Evolutionary conservation across 2,797 vertebrate species (phyloP).

Genomic region (Tragelaphus eurycerus): DNA sequence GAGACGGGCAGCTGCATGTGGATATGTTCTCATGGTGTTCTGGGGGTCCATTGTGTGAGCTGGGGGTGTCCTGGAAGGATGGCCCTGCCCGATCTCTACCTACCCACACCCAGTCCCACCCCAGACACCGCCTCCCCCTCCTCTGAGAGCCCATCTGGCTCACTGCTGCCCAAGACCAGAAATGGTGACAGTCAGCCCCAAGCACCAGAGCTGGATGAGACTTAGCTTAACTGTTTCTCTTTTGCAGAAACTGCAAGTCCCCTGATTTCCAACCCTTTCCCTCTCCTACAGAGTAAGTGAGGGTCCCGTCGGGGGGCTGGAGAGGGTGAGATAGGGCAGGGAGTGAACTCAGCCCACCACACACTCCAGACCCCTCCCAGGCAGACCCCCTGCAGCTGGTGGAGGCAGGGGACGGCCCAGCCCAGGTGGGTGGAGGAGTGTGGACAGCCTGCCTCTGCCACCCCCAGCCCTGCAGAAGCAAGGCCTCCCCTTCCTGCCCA

Average conservation of each 20-base stretch:
- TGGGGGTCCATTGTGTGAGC: neutral
- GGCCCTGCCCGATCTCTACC: neutral
- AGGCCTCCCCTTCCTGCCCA: neutral
- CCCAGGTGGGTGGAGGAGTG: neutral
- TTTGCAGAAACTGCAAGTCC: conserved; percentile 92
- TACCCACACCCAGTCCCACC: neutral
- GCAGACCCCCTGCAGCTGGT: neutral
- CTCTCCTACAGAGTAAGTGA: conserved; percentile 92
- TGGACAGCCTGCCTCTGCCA: neutral
- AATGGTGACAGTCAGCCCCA: neutral
- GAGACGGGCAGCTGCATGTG: accelerated
- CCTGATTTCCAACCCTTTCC: conserved; percentile 90
- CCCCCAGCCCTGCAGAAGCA: neutral
- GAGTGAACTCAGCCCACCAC: neutral
- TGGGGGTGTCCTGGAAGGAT: neutral
- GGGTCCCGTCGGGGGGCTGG: conserved; percentile 19
- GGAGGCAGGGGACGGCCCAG: neutral
- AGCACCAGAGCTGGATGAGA: conserved; percentile 35
- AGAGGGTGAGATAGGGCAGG: conserved; percentile 49
- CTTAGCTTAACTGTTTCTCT: conserved; percentile 80
- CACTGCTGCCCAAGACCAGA: neutral
- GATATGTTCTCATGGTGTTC: neutral
- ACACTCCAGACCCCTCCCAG: neutral
- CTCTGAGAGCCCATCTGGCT: neutral
- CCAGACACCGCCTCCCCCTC: neutral